Evolutionary conservation across 2,797 vertebrate genomes (phyloP).

Genomic region (Heteromormyrus szaboi): DNA sequence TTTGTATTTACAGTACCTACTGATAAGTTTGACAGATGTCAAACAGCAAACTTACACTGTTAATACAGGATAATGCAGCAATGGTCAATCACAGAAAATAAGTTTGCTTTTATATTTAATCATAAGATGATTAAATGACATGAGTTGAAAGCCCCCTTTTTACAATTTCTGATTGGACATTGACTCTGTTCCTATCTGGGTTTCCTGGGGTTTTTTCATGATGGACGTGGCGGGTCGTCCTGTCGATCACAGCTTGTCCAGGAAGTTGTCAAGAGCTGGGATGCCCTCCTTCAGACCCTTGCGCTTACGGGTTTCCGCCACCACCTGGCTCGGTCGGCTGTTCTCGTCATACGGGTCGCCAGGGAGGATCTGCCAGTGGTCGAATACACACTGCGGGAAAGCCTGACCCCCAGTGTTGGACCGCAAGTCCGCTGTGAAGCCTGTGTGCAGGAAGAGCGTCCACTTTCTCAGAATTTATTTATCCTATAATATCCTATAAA

Average conservation of each 20-base stretch:
- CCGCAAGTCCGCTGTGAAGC: slow-evolving; percentile 48
- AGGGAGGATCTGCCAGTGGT: slow-evolving; percentile 53
- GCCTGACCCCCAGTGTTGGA: slow-evolving; percentile 49
- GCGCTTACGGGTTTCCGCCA: slow-evolving; percentile 43
- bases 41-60: neutral
- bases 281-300: slow-evolving; percentile 52
- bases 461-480: neutral
- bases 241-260: slow-evolving; percentile 45
- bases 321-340: slow-evolving; percentile 41
- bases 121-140: slow-evolving; percentile 25
- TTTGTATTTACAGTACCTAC: neutral
- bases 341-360: slow-evolving; percentile 42
- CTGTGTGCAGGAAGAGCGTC: slow-evolving; percentile 22
- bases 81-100: slow-evolving; percentile 13
- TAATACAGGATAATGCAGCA: slow-evolving; percentile 1
- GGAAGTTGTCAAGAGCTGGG: slow-evolving; percentile 47
- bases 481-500: neutral
- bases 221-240: neutral
- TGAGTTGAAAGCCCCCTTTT: slow-evolving; percentile 25
- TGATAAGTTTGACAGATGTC: neutral
- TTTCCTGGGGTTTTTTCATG: neutral
- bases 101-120: slow-evolving; percentile 36
- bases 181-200: neutral
- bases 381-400: slow-evolving; percentile 51
- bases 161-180: neutral